These are phyloP conservation scores for Pseudotriccus pelzelni DNA, from an alignment of 2,797 vertebrate species.

Conservation along the genomic window DNA sequence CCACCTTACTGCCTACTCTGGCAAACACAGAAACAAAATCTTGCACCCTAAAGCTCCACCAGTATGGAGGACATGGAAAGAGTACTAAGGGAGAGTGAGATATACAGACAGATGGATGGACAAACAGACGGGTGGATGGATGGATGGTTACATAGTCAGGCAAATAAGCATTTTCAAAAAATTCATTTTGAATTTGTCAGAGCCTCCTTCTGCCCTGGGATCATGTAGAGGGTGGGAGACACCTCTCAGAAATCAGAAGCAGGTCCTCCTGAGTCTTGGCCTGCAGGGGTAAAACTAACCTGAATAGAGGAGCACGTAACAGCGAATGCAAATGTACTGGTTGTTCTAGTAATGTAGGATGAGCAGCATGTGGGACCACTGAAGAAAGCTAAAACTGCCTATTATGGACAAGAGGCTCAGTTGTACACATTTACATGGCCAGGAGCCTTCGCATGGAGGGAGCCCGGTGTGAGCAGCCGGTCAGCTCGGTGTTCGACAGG, in stretches of 20 bases:
- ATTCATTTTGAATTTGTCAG: neutral
- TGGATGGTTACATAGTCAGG: neutral
- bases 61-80: neutral
- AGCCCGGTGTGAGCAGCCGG: neutral
- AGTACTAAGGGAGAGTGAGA: neutral
- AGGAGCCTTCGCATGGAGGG: neutral
- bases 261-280: neutral
- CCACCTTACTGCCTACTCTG: neutral
- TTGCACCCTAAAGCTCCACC: neutral
- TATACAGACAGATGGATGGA: neutral
- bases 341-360: neutral
- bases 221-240: neutral
- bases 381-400: neutral
- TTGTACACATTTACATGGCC: neutral
- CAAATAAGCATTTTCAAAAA: neutral
- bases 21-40: neutral
- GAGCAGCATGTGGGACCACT: neutral
- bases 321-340: neutral
- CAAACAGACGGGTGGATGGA: neutral
- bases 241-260: neutral
- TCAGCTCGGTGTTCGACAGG: rapidly evolving
- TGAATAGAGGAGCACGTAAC: neutral
- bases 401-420: rapidly evolving
- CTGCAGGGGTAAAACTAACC: neutral
- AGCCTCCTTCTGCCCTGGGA: neutral